Conservation (phyloP, 2,888 invertebrate species). For the Endomychus coccineus region DNA sequence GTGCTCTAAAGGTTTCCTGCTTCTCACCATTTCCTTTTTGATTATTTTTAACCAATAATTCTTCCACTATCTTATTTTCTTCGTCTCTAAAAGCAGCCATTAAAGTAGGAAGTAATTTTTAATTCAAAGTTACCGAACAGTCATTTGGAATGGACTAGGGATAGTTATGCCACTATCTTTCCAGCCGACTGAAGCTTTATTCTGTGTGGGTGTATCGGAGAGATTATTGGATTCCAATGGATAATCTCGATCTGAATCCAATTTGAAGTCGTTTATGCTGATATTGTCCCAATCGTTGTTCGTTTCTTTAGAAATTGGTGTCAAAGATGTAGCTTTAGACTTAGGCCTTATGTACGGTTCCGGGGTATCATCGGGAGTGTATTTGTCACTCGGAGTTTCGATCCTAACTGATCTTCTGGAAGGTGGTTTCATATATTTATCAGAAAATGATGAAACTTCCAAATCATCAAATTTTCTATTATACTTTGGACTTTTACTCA, state of each 20-base stretch:
- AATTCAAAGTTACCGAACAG: slow-evolving; percentile 50
- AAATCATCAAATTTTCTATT: slow-evolving; percentile 26
- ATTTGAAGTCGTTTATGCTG: slow-evolving; percentile 37
- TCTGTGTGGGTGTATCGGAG: slow-evolving; percentile 51
- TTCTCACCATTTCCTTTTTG: slow-evolving; percentile 41
- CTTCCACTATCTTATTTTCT: slow-evolving; percentile 52
- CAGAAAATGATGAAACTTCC: slow-evolving; percentile 32
- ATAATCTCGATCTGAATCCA: slow-evolving; percentile 26
- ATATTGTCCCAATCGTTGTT: slow-evolving; percentile 35
- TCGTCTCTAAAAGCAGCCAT: slow-evolving; percentile 50
- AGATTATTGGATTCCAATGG: slow-evolving; percentile 46
- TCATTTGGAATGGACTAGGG: slow-evolving; percentile 64
- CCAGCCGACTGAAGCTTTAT: slow-evolving; percentile 36
- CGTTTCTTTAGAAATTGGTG: slow-evolving; percentile 30
- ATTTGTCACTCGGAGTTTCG: slow-evolving; percentile 38
- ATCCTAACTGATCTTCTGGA: slow-evolving; percentile 42
- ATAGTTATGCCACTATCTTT: slow-evolving; percentile 47
- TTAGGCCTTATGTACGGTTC: slow-evolving; percentile 29
- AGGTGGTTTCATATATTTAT: slow-evolving; percentile 38
- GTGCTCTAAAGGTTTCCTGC: slow-evolving; percentile 50
- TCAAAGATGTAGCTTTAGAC: slow-evolving; percentile 32
- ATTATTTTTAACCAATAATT: slow-evolving; percentile 37
- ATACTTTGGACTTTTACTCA: slow-evolving; percentile 24
- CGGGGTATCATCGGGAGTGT: slow-evolving; percentile 26
- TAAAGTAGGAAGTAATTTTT: slow-evolving; percentile 4